Percentiles rank a stretch among this genome's conserved stretches.
These are phyloP conservation scores for Eleginops maclovinus DNA, from an alignment of 2,113 vertebrate genomes.

Conservation along the genomic window DNA sequence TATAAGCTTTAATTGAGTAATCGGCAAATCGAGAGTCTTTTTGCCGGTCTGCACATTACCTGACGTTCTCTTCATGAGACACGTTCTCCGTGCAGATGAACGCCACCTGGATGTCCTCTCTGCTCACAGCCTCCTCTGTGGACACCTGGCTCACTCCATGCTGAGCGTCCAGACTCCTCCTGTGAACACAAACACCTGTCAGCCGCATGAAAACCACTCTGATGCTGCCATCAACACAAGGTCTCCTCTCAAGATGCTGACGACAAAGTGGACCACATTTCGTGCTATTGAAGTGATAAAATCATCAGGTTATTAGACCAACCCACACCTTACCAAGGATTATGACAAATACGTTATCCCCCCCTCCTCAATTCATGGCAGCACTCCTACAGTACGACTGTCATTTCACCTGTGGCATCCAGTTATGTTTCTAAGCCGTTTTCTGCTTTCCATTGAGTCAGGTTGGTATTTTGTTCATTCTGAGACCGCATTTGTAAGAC, in stretches of 20 bases:
- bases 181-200: conserved; percentile 56
- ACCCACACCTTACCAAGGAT: no score
- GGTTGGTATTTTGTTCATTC: no score
- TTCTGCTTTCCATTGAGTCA: no score
- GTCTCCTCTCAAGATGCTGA: not conserved
- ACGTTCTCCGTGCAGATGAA: conserved; percentile 93
- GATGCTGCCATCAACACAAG: not conserved
- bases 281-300: not conserved
- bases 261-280: not conserved
- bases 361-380: no score
- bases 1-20: no score
- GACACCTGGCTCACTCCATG: conserved; percentile 87
- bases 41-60: no score
- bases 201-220: not conserved
- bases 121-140: conserved; percentile 86
- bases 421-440: no score
- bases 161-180: conserved; percentile 85
- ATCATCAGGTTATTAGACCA: not conserved
- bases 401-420: no score
- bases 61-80: conserved; percentile 88
- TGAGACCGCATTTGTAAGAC: no score
- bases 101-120: conserved; percentile 87
- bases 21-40: no score
- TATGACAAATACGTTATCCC: no score
- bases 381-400: no score